These are phyloP conservation scores for Mythimna ferrago DNA, from an alignment of 2,888 invertebrate species.

Conservation along the genomic window DNA sequence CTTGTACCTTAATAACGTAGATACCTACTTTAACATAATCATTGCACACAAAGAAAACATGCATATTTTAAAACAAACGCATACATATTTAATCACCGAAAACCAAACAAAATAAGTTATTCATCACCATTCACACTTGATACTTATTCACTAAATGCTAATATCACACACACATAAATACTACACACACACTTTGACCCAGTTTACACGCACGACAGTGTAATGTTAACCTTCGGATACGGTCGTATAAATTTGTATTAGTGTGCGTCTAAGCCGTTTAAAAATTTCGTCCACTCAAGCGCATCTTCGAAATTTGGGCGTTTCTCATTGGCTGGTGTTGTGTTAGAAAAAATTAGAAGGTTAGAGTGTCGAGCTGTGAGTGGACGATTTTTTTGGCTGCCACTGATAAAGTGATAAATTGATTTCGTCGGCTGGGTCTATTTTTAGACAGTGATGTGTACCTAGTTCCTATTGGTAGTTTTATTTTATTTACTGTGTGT, in stretches of 20 bases:
- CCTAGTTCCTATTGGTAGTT: constrained; percentile 18
- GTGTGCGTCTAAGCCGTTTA: constrained; percentile 84
- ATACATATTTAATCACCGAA: constrained; percentile 69
- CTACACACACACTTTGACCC: background rate
- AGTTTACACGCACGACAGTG: constrained; percentile 12
- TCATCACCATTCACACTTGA: constrained; percentile 73
- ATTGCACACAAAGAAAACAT: constrained; percentile 40
- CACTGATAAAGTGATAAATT: constrained; percentile 47
- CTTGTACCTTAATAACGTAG: constrained; percentile 25
- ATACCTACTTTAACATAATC: constrained; percentile 20
- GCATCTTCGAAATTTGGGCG: constrained; percentile 76
- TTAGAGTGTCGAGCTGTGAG: constrained; percentile 57
- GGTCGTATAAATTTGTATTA: constrained; percentile 24
- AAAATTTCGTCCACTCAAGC: constrained; percentile 84
- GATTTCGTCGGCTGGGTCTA: constrained; percentile 52
- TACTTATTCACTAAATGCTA: constrained; percentile 86
- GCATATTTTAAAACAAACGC: constrained; percentile 44
- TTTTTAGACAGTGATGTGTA: constrained; percentile 35
- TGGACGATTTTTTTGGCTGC: constrained; percentile 64
- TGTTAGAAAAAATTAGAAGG: constrained; percentile 82
- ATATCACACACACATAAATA: constrained; percentile 72
- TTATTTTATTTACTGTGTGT: constrained; percentile 1
- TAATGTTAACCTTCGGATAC: constrained; percentile 19
- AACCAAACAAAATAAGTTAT: constrained; percentile 70
- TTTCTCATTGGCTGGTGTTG: constrained; percentile 73